Evolutionary conservation across 2,888 invertebrate genomes (phyloP), one percentile per base, ranked within the genome.

Genomic region (Cetonia aurata): DNA sequence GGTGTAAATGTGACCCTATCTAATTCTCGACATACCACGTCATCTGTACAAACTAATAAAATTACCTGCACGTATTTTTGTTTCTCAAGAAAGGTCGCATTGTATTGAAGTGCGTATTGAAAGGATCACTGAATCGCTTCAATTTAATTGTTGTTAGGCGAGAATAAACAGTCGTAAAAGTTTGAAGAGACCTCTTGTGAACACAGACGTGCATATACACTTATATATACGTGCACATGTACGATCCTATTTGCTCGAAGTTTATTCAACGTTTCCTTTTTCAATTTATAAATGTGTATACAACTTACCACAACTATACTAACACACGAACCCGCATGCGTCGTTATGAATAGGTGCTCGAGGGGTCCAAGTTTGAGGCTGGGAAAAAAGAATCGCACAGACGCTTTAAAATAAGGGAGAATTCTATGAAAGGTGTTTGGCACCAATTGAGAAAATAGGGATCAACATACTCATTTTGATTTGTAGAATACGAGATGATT

Each of bases 151-250:
- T 44, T 46, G 33, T 48, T 62, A 31, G 48, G 13, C 48, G 15
- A 62, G 48, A 62, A 42, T 33, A 62, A 62, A 62, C 48, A 62
- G 62, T 48, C 62, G 48, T 62, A 62, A 62, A 62, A 62, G 31
- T 62, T 62, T 62, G 15, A 62, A 62, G 62, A 62, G 48, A 46
- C 33, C 62, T 62, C 62, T 37, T 46, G n/a, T 62, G 13, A n/a
- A 62, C 48, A 62, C 48, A 62, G 48, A n/a, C 48, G 19, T 59
- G n/a, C n/a, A 59, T 19, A 33, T 42, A 15, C 13, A 17, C 37
- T 37, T 37, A 8, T 3, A 9, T 17, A 13, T 57, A 13, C 31
- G 10, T 48, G 46, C 25, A 60, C 48, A 25, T 13, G 13, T 10
- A 50, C 33, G 48, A 13, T 62, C 33, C 48, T 48, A 62, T 62